Evolutionary conservation across 2,888 invertebrate species (phyloP), one percentile per base, ranked within the genome.

Genomic region (Penaeus monodon): DNA sequence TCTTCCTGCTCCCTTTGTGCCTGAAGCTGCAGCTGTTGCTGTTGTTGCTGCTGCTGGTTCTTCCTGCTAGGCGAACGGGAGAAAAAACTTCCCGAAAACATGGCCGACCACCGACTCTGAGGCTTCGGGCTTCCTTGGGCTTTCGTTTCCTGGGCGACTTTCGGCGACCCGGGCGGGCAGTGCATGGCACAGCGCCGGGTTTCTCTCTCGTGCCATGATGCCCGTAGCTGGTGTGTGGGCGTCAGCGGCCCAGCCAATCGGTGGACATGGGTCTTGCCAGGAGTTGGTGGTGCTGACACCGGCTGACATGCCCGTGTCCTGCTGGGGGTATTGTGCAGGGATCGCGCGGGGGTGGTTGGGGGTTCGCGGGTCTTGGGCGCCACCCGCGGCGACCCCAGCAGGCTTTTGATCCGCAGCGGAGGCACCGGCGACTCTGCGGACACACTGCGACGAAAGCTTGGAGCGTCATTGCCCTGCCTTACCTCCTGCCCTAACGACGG

Each of bases 1-100:
- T 74, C 44, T 27, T 80, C 73, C 68, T 70, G 70, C n/a, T 29
- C 29, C n/a, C 29, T 27, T 14, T 29, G 70, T 29, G n/a, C 27
- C 70, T 70, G 70, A 29, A 29, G 70, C 70, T 70, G 70, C 70
- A 64, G 82, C 24, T 78, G 84, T 38, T 84, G 76, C 22, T 85
- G 78, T 24, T 82, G 77, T 27, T 86, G 86, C 27, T 86, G 86
- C 44, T 86, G 88, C 68, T 89, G 89, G 44, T 86, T 89, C 74
- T 89, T 89, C 38, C 85, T 86, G 33, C 80, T 86, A 49, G 89
- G 89, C 4, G 89, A 89, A 24, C 88, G 66, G 0, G 88, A 88
- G 86, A 88, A 89, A 65, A 89, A 88, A n/a, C 78, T 86, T 57
- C 86, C 86, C 27, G 89, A 89, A 57, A 89, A 86, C 65, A 89